Evolutionary conservation across 1,140 invertebrate genomes (phyloP).

Genomic region (Chymomyza costata): DNA sequence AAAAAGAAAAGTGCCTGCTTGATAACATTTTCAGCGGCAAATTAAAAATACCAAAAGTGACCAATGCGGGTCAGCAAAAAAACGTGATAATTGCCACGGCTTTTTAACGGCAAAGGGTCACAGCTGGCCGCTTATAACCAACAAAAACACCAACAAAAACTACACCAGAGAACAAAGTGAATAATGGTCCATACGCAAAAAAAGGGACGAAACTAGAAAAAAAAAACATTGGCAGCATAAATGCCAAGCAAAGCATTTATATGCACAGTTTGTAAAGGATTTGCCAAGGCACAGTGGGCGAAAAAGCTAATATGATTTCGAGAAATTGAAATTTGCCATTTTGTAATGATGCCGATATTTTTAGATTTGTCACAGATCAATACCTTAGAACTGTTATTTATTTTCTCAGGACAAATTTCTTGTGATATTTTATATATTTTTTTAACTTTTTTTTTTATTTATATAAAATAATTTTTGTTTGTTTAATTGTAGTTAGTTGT

Average conservation of each 20-base stretch:
- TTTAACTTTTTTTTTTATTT: too few species aligned
- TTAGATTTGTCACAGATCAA: too few species aligned
- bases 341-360: too few species aligned
- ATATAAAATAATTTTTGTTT: slow-evolving; percentile 60
- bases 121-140: slow-evolving; percentile 39
- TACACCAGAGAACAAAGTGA: slow-evolving; percentile 44
- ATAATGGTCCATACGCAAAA: slow-evolving; percentile 51
- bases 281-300: slow-evolving; percentile 25
- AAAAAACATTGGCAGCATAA: slow-evolving; percentile 2
- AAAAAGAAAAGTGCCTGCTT: too few species aligned
- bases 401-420: too few species aligned
- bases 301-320: too few species aligned
- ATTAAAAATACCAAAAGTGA: slow-evolving; percentile 35
- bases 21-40: slow-evolving; percentile 9
- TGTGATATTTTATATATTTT: too few species aligned
- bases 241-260: slow-evolving; percentile 41
- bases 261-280: slow-evolving; percentile 58
- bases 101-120: slow-evolving; percentile 54
- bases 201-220: slow-evolving; percentile 20
- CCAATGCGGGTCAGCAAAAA: slow-evolving; percentile 12
- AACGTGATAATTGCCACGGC: slow-evolving; percentile 66
- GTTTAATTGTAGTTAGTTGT: too few species aligned
- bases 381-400: too few species aligned
- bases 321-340: too few species aligned
- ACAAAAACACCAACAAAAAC: too few species aligned